These are phyloP conservation scores for Silvanus unidentatus DNA, from an alignment of 2,888 invertebrate genomes.

Conservation along the genomic window DNA sequence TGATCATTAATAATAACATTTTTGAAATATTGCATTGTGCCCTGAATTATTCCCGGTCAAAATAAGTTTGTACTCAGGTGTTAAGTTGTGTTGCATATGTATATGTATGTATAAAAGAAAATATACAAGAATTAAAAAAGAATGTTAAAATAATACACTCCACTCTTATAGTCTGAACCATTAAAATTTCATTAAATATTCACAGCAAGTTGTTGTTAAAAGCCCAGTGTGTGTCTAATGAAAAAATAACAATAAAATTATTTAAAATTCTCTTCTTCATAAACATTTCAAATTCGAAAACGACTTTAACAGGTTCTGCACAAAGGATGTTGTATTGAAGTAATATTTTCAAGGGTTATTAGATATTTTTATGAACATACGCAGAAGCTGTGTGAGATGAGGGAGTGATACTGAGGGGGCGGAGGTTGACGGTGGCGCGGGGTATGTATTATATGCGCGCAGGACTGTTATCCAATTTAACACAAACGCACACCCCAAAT, in stretches of 20 bases:
- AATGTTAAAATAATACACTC: no score
- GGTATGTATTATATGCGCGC: conserved; percentile 13
- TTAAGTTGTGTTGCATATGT: no score
- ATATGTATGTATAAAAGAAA: no score
- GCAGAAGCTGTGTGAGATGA: conserved; percentile 22
- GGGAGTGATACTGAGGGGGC: neutral
- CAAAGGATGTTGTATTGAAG: no score
- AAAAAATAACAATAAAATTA: no score
- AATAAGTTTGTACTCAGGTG: conserved; percentile 1
- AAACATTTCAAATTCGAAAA: no score
- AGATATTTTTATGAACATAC: conserved; percentile 32
- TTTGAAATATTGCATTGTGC: conserved; percentile 38
- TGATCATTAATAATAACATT: conserved; percentile 39
- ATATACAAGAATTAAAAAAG: no score
- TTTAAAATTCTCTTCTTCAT: no score
- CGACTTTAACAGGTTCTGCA: no score
- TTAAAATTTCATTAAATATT: conserved; percentile 31
- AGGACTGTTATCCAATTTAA: conserved; percentile 42
- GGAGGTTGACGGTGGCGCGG: neutral
- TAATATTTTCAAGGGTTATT: no score
- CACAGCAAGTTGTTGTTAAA: conserved; percentile 8
- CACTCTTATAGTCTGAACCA: conserved; percentile 17
- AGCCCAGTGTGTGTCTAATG: no score
- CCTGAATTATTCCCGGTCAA: conserved; percentile 33
- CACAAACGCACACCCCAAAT: conserved; percentile 44